phyloP scores from a whole-genome alignment of 2,113 vertebrate genomes.

The Cinclus cinclus region DNA sequence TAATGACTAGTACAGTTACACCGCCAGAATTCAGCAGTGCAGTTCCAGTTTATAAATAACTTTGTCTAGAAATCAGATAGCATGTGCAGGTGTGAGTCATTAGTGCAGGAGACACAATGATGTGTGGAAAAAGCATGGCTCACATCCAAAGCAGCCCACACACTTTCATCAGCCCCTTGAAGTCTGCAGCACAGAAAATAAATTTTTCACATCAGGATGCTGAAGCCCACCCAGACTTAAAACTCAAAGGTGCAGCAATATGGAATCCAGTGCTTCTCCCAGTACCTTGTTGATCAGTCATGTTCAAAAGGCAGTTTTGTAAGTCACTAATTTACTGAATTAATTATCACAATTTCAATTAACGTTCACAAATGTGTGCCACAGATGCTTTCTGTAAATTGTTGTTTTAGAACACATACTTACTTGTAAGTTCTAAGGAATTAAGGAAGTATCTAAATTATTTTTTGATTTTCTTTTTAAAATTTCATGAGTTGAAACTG shows the following conservation, averaged over 20 bases:
- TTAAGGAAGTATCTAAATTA: neutral
- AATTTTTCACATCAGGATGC: neutral
- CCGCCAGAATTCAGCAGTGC: neutral
- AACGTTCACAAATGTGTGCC: neutral
- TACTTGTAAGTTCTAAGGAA: neutral
- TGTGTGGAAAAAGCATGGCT: slow-evolving; percentile 54
- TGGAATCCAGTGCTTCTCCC: neutral
- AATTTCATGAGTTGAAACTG: neutral
- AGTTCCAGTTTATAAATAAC: slow-evolving; percentile 40
- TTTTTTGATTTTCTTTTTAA: neutral
- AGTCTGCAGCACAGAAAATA: slow-evolving; percentile 7
- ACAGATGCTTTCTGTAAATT: neutral
- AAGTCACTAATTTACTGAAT: neutral
- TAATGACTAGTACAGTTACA: neutral
- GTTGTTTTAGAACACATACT: neutral
- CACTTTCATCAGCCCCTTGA: slow-evolving; percentile 44
- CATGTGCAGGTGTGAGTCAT: slow-evolving; percentile 61
- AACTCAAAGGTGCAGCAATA: neutral
- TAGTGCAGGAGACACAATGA: slow-evolving; percentile 61
- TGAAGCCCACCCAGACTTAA: neutral
- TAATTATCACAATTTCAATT: neutral
- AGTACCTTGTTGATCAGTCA: neutral
- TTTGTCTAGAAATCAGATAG: slow-evolving; percentile 45
- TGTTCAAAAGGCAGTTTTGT: neutral
- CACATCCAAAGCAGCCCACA: slow-evolving; percentile 40